These are phyloP conservation scores for Tricholaema leucomelas DNA, from an alignment of 2,113 vertebrate species.

Conservation along the genomic window DNA sequence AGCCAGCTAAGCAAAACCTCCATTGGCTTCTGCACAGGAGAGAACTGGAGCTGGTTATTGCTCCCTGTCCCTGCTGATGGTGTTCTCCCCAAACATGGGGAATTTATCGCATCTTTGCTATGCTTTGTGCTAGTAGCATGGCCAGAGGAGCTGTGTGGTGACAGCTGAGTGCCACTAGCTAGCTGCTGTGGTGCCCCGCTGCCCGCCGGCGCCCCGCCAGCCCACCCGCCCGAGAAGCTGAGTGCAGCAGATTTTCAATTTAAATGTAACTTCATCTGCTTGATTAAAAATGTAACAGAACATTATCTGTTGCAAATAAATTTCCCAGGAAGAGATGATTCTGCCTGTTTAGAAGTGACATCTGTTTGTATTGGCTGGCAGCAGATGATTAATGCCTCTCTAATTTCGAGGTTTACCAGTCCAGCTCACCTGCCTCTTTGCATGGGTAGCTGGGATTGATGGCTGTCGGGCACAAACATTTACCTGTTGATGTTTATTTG, in stretches of 20 bases:
- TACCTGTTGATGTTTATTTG: conserved; percentile 85
- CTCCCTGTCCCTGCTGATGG: conserved; percentile 32
- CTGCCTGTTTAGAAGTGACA: conserved; percentile 81
- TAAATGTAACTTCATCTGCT: conserved; percentile 85
- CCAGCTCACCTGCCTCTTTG: conserved; percentile 85
- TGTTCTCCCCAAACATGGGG: conserved; percentile 71
- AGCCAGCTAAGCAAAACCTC: conserved; percentile 52
- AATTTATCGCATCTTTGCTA: conserved; percentile 68
- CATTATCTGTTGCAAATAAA: conserved; percentile 85
- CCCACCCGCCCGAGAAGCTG: conserved; percentile 78
- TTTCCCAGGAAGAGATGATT: conserved; percentile 82
- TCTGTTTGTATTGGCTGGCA: conserved; percentile 83
- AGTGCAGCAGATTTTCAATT: conserved; percentile 85
- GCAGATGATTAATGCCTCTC: conserved; percentile 81
- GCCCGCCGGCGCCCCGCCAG: conserved; percentile 67
- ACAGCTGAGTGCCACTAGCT: conserved; percentile 78
- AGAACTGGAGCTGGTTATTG: conserved; percentile 33
- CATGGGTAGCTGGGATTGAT: conserved; percentile 85
- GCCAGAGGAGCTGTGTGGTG: conserved; percentile 70
- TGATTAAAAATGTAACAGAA: conserved; percentile 87
- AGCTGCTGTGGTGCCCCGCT: conserved; percentile 73
- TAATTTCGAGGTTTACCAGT: conserved; percentile 88
- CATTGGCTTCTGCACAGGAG: conserved; percentile 26
- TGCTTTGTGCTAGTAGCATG: conserved; percentile 69
- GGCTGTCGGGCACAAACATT: conserved; percentile 80